Evolutionary conservation across 1,140 invertebrate genomes (phyloP), one percentile per base, ranked within the genome.

Genomic region (Mercenaria mercenaria): DNA sequence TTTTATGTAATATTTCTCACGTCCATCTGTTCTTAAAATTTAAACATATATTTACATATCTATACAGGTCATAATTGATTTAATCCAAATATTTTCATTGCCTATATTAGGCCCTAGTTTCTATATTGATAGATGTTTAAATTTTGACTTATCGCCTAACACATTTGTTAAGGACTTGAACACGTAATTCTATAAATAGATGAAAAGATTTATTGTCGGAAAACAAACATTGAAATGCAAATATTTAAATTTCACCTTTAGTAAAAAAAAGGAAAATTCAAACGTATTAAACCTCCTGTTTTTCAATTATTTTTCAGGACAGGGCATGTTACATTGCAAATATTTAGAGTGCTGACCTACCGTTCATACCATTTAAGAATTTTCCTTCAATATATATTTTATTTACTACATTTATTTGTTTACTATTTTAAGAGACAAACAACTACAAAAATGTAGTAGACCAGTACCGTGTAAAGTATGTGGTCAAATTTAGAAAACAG

Each of bases 61-160:
- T n/a, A 72, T 72, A 72, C 67, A 72, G 39, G 23, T 20, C 29
- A 10, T 72, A 72, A 72, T 72, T 72, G 37, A 23, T 72, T 37
- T 72, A 72, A 10, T 20, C 23, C 67, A 72, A 72, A 72, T 72
- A 72, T 72, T 72, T 72, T 72, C 67, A 72, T 20, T 72, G 37
- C 32, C 32, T 39, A 20, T 72, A 72, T 72, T 72, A 72, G 67
- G 67, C 39, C 67, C 4, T 29, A 72, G 67, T 72, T 72, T 72
- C 67, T 29, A 72, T 39, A 41, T 72, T 72, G 34, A 72, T 39
- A 72, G 67, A 72, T 72, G 67, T 72, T 72, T 72, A 41, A 72
- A 72, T 37, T 72, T 72, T 41, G 67, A 72, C 67, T 72, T 72
- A 72, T 39, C 67, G 37, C 34, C 67, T 37, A 72, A 29, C 18